Conservation (phyloP, 2,888 invertebrate genomes). For the Metopia argyrocephala region DNA sequence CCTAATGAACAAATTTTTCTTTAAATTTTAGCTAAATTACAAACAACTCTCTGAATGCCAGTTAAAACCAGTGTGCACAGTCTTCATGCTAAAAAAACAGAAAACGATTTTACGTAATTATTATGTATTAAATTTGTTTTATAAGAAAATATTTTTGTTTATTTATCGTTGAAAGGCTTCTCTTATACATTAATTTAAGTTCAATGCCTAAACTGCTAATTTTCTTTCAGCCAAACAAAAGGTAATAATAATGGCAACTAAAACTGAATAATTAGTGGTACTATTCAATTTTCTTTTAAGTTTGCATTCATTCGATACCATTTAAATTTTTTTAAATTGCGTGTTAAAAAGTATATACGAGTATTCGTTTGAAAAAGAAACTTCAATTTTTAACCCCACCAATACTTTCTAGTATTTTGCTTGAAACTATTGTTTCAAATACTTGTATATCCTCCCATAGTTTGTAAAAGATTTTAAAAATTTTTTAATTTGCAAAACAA, state of each 20-base stretch:
- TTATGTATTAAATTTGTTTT: not conserved
- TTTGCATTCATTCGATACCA: not conserved
- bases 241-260: not conserved
- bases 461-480: constrained; percentile 17
- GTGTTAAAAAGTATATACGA: constrained; percentile 31
- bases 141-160: not conserved
- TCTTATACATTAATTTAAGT: constrained; percentile 42
- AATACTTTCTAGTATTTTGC: constrained; percentile 15
- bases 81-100: not conserved
- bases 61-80: not conserved
- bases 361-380: too few relatives aligned
- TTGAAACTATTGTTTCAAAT: constrained; percentile 37
- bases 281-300: not conserved
- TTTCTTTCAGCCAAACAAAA: not conserved
- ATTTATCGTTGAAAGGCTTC: constrained; percentile 8
- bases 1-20: too few relatives aligned
- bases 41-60: too few relatives aligned
- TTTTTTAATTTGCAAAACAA: constrained; percentile 13
- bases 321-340: constrained; percentile 35
- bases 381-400: not conserved
- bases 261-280: constrained; percentile 37
- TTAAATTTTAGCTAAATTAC: too few relatives aligned
- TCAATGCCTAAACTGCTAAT: constrained; percentile 43
- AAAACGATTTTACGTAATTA: constrained; percentile 7
- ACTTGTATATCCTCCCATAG: constrained; percentile 30